Percentiles rank a stretch among this genome's conserved stretches.
Evolutionary conservation across 30 jellyfish, hydroid and myxozoan species (phyloP).

Genomic region (Pseudorhiza aurosa): DNA sequence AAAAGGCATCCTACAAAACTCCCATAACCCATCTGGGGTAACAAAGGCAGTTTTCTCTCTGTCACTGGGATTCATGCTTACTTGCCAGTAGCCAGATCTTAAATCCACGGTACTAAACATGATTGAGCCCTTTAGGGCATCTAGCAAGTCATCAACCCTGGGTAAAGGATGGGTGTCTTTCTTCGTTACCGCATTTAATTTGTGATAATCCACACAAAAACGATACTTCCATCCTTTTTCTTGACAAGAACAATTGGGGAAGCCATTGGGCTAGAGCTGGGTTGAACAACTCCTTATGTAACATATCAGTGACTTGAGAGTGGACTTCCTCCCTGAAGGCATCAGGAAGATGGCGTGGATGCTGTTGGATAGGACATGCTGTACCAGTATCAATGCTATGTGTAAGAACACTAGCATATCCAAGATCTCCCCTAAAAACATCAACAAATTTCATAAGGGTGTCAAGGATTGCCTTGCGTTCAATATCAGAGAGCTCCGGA

Average conservation of each 20-base stretch:
- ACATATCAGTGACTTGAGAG: constrained; percentile 32
- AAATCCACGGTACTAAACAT: constrained; percentile 55
- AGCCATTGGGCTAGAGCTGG: constrained; percentile 62
- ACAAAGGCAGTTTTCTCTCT: constrained; percentile 51
- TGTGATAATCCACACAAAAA: constrained; percentile 67
- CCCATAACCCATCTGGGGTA: constrained; percentile 19
- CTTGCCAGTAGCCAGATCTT: constrained; percentile 73
- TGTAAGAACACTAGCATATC: constrained; percentile 16
- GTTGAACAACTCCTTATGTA: constrained; percentile 39
- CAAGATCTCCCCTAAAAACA: constrained; percentile 32
- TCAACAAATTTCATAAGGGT: constrained; percentile 5
- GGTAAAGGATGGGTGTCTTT: constrained; percentile 59
- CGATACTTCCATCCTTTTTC: constrained; percentile 73
- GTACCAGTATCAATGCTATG: constrained; percentile 45
- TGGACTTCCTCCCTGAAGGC: constrained; percentile 30
- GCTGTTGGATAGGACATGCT: constrained; percentile 6
- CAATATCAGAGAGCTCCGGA: constrained; percentile 8
- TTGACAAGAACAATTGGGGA: constrained; percentile 64
- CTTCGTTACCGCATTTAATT: constrained; percentile 49
- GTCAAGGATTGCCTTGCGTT: not conserved
- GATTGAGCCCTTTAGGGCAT: constrained; percentile 35
- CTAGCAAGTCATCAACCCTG: constrained; percentile 51
- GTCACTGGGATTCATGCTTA: constrained; percentile 35
- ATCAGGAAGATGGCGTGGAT: constrained; percentile 45
- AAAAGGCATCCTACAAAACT: constrained; percentile 70